A percentile compares a stretch with the other conserved stretches of the same genome.
phyloP scores from a whole-genome alignment of 2,113 vertebrate genomes.

The Chionis minor region DNA sequence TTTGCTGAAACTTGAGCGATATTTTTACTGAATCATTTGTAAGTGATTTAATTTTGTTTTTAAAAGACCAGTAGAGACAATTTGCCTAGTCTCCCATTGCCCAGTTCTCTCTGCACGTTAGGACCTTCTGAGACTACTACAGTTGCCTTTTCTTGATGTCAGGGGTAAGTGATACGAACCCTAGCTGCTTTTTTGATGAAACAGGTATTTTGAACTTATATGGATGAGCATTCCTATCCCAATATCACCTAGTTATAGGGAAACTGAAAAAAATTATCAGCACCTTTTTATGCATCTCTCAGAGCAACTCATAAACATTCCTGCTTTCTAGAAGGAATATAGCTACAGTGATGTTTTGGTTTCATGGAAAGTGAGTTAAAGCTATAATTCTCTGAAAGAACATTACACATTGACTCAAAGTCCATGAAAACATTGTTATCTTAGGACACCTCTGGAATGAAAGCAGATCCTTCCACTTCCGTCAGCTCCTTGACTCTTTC shows the following conservation, averaged over 20 bases:
- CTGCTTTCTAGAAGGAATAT: neutral
- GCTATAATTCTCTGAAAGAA: neutral
- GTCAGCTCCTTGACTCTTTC: neutral
- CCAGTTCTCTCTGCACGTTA: neutral
- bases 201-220: neutral
- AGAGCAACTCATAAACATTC: neutral
- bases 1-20: neutral
- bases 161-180: neutral
- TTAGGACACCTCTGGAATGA: neutral
- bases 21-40: neutral
- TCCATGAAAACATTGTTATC: neutral
- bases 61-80: neutral
- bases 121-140: neutral
- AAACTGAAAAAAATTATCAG: neutral
- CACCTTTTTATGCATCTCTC: neutral
- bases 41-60: neutral
- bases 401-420: neutral
- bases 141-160: neutral
- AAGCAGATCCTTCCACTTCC: neutral
- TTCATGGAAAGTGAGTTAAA: neutral
- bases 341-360: neutral
- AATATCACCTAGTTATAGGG: neutral
- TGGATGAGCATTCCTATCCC: neutral
- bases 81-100: neutral
- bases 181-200: neutral